Base-by-base conservation (phyloP, 1,140 invertebrate genomes). In the Leptopilina boulardi region DNA sequence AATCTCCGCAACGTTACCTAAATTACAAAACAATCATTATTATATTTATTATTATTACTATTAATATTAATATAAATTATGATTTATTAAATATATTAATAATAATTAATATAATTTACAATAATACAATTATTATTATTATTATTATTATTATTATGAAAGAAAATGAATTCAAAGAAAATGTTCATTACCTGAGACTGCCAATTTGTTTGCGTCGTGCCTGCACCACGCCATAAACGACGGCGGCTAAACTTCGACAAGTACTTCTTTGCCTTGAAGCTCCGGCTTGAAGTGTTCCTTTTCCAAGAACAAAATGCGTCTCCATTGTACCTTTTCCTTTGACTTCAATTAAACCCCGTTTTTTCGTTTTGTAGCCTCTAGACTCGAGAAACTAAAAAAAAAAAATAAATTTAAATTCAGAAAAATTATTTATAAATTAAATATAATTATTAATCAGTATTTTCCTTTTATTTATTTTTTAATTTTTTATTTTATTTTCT, bases 291-390 rank as follows among this genome's bases (percentile, higher is more conserved):
- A 89, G 81, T 3, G 86, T 85, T 34, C 93, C 92, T 77, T 93
- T 93, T 30, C 94, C 96, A 19, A 94, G 86, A 30, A 99, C 95
- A 89, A 97, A 98, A 89, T 96, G 98, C 0, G 98, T 99, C 87
- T 97, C 96, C 98, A 99, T 98, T 75, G 95, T 94, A 0, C 98
- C 98, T 91, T 99, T 99, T 18, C 97, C 98, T 89, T 99, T 99
- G 0, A 99, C 97, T 76, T 95, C 94, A 38, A 99, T 95, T 13
- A 94, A 87, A 0, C 97, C 98, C 13, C 98, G 93, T 83, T 94
- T 93, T 83, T 96, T 93, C 34, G 96, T 91, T 79, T 94, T 91
- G 85, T 95, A 97, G 0, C 95, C 96, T 81, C 93, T 90, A 0
- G 92, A 91, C 78, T 94, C 93, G 51, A 97, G 86, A 81, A 96